Percentiles rank a stretch among this genome's conserved stretches.
These are phyloP conservation scores for Pseudoatta argentina DNA, from an alignment of 1,140 invertebrate species.

Conservation along the genomic window DNA sequence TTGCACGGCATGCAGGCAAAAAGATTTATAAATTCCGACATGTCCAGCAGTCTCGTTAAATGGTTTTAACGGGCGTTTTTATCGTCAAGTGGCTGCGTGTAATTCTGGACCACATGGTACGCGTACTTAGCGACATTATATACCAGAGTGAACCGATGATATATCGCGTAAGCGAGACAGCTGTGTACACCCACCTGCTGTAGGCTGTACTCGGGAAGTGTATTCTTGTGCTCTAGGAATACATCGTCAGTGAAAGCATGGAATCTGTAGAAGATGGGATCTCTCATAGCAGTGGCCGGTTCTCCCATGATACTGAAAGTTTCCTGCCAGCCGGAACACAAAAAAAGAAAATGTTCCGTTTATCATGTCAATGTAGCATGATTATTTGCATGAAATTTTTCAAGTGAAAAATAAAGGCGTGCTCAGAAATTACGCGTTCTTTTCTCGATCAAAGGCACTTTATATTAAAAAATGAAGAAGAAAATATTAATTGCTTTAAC, in stretches of 20 bases:
- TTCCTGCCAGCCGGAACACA: constrained; percentile 83
- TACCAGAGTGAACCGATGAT: constrained; percentile 52
- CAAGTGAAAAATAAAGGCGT: background rate
- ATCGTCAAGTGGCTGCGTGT: constrained; percentile 15
- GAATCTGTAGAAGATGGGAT: constrained; percentile 95
- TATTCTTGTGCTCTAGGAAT: constrained; percentile 92
- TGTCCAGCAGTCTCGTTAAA: constrained; percentile 26
- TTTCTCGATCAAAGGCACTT: background rate
- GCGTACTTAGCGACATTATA: constrained; percentile 57
- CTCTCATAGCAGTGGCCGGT: constrained; percentile 91
- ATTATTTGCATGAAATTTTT: background rate
- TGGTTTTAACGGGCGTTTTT: constrained; percentile 38
- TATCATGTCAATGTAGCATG: constrained; percentile 5
- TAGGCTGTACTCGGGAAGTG: constrained; percentile 88
- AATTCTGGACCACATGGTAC: constrained; percentile 37
- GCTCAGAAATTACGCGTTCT: background rate
- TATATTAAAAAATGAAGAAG: background rate
- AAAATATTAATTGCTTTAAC: background rate
- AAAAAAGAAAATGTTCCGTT: constrained; percentile 1
- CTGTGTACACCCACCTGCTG: constrained; percentile 85
- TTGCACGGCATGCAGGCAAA: background rate
- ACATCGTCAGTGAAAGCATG: constrained; percentile 93
- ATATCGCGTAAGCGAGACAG: constrained; percentile 52
- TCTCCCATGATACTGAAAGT: constrained; percentile 91
- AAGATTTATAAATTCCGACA: constrained; percentile 44